phyloP scores from a whole-genome alignment of 1,140 invertebrate genomes.

The Ridgeia piscesae region DNA sequence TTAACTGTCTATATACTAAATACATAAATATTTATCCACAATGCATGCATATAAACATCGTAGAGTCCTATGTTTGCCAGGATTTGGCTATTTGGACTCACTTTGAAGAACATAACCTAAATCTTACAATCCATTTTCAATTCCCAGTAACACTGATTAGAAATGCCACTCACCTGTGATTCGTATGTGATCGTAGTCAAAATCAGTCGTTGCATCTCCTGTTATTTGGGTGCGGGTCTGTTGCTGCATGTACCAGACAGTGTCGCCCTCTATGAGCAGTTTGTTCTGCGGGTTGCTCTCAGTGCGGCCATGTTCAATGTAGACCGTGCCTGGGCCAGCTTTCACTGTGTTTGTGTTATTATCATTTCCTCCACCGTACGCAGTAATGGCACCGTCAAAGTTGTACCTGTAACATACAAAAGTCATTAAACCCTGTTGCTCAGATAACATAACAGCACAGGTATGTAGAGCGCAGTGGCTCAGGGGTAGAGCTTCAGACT shows the following conservation, averaged over 20 bases:
- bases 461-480: too few relatives aligned
- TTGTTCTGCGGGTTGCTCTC: constrained; percentile 24
- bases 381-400: constrained; percentile 38
- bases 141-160: background rate
- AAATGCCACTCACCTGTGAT: constrained; percentile 33
- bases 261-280: constrained; percentile 33
- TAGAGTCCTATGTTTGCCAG: too few relatives aligned
- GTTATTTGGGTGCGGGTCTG: constrained; percentile 38
- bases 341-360: constrained; percentile 34
- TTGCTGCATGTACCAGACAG: constrained; percentile 33
- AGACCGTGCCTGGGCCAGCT: constrained; percentile 45
- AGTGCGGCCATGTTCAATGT: constrained; percentile 33
- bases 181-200: constrained; percentile 36
- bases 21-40: too few relatives aligned
- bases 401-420: background rate
- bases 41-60: too few relatives aligned
- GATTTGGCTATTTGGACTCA: too few relatives aligned
- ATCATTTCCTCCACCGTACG: constrained; percentile 41
- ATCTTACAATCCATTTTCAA: too few relatives aligned
- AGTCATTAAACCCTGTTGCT: too few relatives aligned
- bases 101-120: too few relatives aligned
- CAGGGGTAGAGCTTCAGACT: too few relatives aligned
- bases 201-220: constrained; percentile 31
- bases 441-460: too few relatives aligned
- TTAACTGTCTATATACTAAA: too few relatives aligned